A percentile compares a stretch with the other conserved stretches of the same genome.
Conservation (phyloP, 2,113 vertebrate species). For the Tetrao urogallus region DNA sequence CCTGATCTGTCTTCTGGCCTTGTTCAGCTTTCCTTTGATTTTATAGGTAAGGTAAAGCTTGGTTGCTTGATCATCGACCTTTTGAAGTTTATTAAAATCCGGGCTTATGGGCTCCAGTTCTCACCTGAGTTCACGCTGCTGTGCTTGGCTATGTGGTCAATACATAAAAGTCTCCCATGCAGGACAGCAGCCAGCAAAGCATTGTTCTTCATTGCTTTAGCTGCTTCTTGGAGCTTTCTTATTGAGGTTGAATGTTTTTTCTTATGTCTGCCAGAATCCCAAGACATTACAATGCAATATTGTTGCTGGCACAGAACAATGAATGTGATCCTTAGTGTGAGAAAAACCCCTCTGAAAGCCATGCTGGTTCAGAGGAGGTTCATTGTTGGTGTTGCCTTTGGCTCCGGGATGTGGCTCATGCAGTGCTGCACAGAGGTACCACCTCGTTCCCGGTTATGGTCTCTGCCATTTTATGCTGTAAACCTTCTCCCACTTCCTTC, state of each 20-base stretch:
- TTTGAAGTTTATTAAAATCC: background rate
- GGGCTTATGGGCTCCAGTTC: background rate
- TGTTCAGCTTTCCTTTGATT: background rate
- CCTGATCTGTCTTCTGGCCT: background rate
- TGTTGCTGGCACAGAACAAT: background rate
- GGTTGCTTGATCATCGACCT: background rate
- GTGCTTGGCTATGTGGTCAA: background rate
- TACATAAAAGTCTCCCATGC: fast-evolving
- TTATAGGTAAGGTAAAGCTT: background rate
- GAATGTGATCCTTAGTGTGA: slow-evolving; percentile 35
- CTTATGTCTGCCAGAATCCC: slow-evolving; percentile 1
- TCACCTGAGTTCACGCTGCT: background rate
- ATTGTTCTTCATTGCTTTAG: background rate
- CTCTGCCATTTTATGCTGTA: fast-evolving
- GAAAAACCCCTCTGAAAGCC: slow-evolving; percentile 27
- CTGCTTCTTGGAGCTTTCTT: background rate
- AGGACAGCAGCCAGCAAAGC: background rate
- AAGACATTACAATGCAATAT: background rate
- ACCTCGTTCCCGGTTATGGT: background rate
- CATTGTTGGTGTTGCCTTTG: background rate
- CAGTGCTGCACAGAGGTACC: background rate
- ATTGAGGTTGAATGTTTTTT: background rate
- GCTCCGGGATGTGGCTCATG: slow-evolving; percentile 33
- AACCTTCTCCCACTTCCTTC: background rate
- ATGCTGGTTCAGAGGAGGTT: background rate